Evolutionary conservation across 2,113 vertebrate genomes (phyloP).

Genomic region (Phrynosoma platyrhinos): DNA sequence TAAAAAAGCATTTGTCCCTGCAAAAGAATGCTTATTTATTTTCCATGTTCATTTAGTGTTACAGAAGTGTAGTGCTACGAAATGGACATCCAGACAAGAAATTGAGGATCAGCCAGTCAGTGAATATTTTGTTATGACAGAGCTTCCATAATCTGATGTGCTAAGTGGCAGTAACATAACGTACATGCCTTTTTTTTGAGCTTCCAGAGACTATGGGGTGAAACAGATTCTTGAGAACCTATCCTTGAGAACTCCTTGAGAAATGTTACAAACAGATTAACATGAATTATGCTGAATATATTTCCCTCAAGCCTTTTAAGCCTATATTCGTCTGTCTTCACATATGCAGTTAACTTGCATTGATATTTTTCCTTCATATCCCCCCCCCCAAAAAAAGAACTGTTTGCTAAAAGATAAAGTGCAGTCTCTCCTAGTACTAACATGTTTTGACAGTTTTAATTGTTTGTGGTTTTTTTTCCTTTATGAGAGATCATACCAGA

Average conservation of each 20-base stretch:
- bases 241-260: too few species aligned
- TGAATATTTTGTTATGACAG: not conserved
- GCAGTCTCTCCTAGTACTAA: not conserved
- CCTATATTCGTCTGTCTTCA: too few species aligned
- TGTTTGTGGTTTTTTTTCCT: not conserved
- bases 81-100: not conserved
- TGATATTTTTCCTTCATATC: too few species aligned
- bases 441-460: not conserved
- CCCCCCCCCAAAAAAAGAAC: too few species aligned
- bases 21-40: not conserved
- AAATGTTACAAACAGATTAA: too few species aligned
- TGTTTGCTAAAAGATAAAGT: not conserved
- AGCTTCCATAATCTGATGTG: not conserved
- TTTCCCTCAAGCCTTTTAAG: not conserved
- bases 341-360: too few species aligned
- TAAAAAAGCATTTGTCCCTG: not conserved
- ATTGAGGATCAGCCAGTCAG: not conserved
- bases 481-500: not conserved
- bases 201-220: conserved; percentile 22
- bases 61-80: not conserved
- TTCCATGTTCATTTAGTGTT: not conserved
- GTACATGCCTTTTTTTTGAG: conserved; percentile 30
- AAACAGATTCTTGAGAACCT: too few species aligned
- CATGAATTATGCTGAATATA: too few species aligned
- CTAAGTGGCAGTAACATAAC: not conserved